Conservation (phyloP, 37 sponge, comb jelly and placozoan genomes). For the Beroe forskalii region DNA sequence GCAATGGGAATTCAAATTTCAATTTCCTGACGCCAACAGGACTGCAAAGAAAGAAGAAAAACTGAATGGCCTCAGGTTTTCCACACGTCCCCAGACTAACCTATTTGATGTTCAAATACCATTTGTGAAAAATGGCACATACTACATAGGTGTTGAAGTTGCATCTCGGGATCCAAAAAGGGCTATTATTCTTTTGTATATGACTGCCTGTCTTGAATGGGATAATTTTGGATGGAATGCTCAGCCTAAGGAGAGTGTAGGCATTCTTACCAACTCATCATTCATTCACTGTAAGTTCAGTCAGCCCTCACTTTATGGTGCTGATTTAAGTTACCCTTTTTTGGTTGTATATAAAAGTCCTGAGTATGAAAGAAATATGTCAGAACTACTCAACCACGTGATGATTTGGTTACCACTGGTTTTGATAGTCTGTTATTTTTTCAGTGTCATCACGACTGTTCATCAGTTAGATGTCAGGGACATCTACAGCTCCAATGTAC, state of each 20-base stretch:
- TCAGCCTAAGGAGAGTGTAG: background rate
- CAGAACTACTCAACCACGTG: background rate
- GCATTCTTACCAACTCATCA: constrained; percentile 12
- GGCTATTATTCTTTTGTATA: background rate
- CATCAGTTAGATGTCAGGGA: background rate
- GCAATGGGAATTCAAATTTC: background rate
- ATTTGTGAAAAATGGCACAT: background rate
- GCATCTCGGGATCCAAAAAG: background rate
- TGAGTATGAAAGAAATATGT: background rate
- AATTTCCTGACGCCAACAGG: background rate
- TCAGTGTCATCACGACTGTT: background rate
- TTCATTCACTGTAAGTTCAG: constrained; percentile 15
- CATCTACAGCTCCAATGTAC: background rate
- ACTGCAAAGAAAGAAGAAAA: background rate
- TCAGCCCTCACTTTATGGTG: background rate
- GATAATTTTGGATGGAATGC: background rate
- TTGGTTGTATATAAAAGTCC: background rate
- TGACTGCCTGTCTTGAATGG: constrained; percentile 15
- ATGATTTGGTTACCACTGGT: constrained; percentile 35
- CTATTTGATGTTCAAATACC: background rate
- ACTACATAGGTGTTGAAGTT: background rate
- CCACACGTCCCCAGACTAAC: background rate
- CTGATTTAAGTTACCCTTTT: constrained; percentile 8
- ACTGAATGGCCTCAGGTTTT: constrained; percentile 24
- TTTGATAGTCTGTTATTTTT: background rate